phyloP scores from a whole-genome alignment of 2,113 vertebrate species.

The Nothoprocta pentlandii region DNA sequence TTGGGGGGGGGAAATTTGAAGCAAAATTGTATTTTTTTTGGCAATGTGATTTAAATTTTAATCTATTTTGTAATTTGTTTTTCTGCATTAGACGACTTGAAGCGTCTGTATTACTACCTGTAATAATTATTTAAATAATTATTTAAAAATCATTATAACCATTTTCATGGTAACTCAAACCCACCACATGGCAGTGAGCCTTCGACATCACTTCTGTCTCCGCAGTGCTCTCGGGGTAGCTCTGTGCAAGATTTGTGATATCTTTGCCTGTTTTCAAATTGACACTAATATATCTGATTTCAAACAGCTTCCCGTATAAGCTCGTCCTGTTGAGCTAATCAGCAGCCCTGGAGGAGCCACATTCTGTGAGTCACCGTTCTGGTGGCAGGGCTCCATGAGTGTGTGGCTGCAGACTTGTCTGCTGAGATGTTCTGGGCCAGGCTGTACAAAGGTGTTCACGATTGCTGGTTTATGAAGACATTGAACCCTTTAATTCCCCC shows the following conservation, averaged over 20 bases:
- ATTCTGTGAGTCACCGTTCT: conserved; percentile 65
- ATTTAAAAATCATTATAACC: not conserved
- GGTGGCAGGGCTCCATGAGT: conserved; percentile 45
- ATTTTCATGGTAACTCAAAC: not conserved
- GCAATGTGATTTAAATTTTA: not conserved
- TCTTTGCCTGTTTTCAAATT: conserved; percentile 13
- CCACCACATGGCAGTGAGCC: not conserved
- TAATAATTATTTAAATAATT: not conserved
- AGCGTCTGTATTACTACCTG: not conserved
- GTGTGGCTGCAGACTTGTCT: not conserved
- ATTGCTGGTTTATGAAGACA: not conserved
- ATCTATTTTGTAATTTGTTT: conserved; percentile 10
- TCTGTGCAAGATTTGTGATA: conserved; percentile 23
- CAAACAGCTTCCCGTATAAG: conserved; percentile 55
- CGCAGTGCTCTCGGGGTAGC: not conserved
- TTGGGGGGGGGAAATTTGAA: not conserved
- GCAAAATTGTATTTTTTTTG: not conserved
- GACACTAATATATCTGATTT: conserved; percentile 47
- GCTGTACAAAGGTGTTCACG: not conserved
- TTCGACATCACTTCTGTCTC: not conserved
- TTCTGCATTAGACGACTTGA: not conserved
- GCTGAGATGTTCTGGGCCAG: not conserved
- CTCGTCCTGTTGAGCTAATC: conserved; percentile 48
- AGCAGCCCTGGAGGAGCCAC: conserved; percentile 64
- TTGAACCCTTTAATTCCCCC: not conserved